Evolutionary conservation across 2,113 vertebrate species (phyloP), one percentile per base, ranked within the genome.

Genomic region (Microtus oregoni): DNA sequence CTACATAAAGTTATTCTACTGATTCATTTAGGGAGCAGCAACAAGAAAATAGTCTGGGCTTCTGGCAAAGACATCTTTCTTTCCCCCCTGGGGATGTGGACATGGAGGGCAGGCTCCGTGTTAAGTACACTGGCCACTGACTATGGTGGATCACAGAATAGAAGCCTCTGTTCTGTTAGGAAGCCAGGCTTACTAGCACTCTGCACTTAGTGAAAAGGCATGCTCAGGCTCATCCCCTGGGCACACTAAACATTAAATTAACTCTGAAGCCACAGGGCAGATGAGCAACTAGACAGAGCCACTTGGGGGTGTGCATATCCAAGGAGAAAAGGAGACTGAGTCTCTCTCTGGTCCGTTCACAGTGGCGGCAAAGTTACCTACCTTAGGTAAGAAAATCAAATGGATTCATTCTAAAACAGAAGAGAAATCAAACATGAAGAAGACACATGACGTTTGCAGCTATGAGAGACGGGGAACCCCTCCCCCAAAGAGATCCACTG

Each of bases 221-320:
- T 91, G 26, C 72, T 15, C 52, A 63, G 47, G 11, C 20, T 32
- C 11, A 90, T 58, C 19, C 4, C 7, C 11, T 50, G 75, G n/a
- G 11, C 24, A 26, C 47, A 70, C 3, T 78, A 10, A 70, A 68
- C 10, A 26, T 20, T n/a, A 38, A 55, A 22, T 14, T 8, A 12
- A 38, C 41, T 47, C 32, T 35, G 22, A 90, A 81, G 63, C 38
- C 22, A 10, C 13, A 14, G 24, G 22, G 14, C 3, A 13, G 47
- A 90, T 47, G 9, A 35, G 12, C 47, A 83, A 75, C 10, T 26
- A 32, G 75, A 75, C 32, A 61, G 77, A 89, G 47, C 7, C 55
- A 1, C 1, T 2, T 7, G 2, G 11, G 9, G n/a, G 2, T 22
- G 41, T 50, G 5, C 52, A 86, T 83, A 72, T 5, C 13, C 2